A percentile compares a stretch with the other conserved stretches of the same genome.
phyloP scores from a whole-genome alignment of 1,140 invertebrate genomes.

The Pomacea maculata region DNA sequence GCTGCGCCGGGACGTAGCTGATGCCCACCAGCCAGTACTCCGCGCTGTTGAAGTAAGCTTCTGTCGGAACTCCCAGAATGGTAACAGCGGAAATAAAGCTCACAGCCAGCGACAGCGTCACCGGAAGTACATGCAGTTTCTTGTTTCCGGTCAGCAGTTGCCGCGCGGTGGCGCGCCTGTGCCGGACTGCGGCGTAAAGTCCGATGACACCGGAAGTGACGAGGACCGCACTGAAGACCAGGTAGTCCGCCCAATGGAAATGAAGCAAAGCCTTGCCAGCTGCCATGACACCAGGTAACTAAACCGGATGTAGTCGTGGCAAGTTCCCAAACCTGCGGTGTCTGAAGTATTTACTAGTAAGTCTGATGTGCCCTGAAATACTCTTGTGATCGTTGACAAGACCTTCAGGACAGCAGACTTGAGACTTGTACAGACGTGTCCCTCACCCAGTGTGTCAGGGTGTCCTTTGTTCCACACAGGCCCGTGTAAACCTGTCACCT shows the following conservation, averaged over 20 bases:
- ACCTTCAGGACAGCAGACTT: too few relatives aligned
- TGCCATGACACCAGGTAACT: neutral
- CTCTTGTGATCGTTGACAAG: too few relatives aligned
- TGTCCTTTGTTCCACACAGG: too few relatives aligned
- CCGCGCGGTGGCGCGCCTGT: slow-evolving; percentile 80
- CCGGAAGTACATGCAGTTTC: slow-evolving; percentile 76
- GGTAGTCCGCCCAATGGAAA: slow-evolving; percentile 63
- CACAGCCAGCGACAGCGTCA: slow-evolving; percentile 53
- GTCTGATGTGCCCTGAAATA: too few relatives aligned
- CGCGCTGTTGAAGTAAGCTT: slow-evolving; percentile 49
- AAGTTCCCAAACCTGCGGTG: too few relatives aligned
- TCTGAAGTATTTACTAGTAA: too few relatives aligned
- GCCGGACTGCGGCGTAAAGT: slow-evolving; percentile 81
- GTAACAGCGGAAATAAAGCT: slow-evolving; percentile 94
- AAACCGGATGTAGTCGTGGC: too few relatives aligned
- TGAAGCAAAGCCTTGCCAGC: too few relatives aligned
- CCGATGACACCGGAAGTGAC: slow-evolving; percentile 72
- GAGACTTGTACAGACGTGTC: too few relatives aligned
- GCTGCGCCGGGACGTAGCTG: slow-evolving; percentile 27
- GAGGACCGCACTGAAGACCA: slow-evolving; percentile 31
- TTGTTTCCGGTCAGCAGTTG: slow-evolving; percentile 77
- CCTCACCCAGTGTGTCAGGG: too few relatives aligned
- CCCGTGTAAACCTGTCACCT: too few relatives aligned
- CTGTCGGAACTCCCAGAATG: slow-evolving; percentile 74
- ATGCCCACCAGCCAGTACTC: slow-evolving; percentile 39